Evolutionary conservation across 2,888 invertebrate species (phyloP), one percentile per base, ranked within the genome.

Genomic region (Sinodicranocentrus sp.): DNA sequence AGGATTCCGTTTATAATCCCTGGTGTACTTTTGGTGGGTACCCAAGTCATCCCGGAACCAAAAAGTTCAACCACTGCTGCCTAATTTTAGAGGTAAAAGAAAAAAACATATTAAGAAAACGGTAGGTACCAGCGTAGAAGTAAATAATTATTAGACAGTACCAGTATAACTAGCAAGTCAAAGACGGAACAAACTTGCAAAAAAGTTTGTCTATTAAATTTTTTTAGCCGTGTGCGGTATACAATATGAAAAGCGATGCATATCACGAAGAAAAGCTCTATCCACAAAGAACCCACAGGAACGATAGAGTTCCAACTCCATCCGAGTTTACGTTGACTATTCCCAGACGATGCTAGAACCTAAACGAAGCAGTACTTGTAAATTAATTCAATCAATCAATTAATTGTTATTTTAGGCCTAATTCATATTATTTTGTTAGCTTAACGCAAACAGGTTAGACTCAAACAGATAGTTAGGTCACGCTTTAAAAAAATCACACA

Each of bases 11-110:
- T 52, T 15, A 61, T 52, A 15, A 67, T 25, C 23, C 23, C 65
- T 2, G 54, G 17, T 19, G 15, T 48, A 59, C 15, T 59, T 48
- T 68, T 33, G 5, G 52, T 26, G 6, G 75, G 68, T n/a, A 82
- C 57, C 82, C 82, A 82, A 54, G 43, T 70, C 82, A 76, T 82
- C 3, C 82, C 82, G 54, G 70, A 76, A 70, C 76, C 44, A 28
- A 75, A 82, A 17, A 82, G 33, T 23, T 76, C 76, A 28, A 59
- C 54, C 19, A 43, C 48, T 1, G 76, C 76, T 25, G 82, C 70
- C 82, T 82, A 39, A 57, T 39, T 39, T 13, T 39, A 39, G 5
- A 39, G 13, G 13, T 39, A n/a, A n/a, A n/a, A n/a, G n/a, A n/a
- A n/a, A n/a, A n/a, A n/a, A n/a, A n/a, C n/a, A n/a, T n/a, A n/a